phyloP scores from a whole-genome alignment of 92 coral and sea anemone species.

The Palythoa grandiflora region DNA sequence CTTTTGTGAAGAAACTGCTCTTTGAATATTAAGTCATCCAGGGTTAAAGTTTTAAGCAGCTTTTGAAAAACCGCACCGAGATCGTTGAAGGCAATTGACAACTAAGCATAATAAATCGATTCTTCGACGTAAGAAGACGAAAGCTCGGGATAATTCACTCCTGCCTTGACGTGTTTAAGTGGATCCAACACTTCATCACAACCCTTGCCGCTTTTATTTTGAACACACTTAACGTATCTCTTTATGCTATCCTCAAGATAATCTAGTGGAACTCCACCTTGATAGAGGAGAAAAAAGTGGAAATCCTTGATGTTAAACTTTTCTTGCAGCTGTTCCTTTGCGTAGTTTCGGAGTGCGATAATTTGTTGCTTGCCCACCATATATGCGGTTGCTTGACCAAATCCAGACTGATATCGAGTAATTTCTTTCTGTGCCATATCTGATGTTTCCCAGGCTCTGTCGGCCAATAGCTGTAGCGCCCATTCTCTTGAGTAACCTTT shows the following conservation, averaged over 20 bases:
- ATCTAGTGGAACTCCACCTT: slow-evolving; percentile 40
- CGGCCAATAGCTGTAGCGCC: slow-evolving; percentile 29
- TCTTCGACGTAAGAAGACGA: neutral
- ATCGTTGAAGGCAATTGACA: neutral
- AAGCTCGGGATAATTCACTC: neutral
- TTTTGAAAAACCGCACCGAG: no score
- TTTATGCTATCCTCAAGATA: slow-evolving; percentile 21
- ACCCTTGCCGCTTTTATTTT: slow-evolving; percentile 2
- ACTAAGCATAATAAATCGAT: neutral
- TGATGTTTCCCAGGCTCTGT: slow-evolving; percentile 37
- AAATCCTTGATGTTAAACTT: slow-evolving; percentile 38
- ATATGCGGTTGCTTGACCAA: slow-evolving; percentile 31
- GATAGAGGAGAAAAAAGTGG: slow-evolving; percentile 33
- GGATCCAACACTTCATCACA: slow-evolving; percentile 21
- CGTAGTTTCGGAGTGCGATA: slow-evolving; percentile 25
- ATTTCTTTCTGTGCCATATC: slow-evolving; percentile 29
- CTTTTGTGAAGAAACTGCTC: no score
- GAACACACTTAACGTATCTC: slow-evolving; percentile 21
- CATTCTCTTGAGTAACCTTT: slow-evolving; percentile 18
- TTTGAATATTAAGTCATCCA: no score
- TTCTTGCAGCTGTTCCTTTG: slow-evolving; percentile 35
- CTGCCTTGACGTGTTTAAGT: slow-evolving; percentile 19
- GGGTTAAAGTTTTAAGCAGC: no score
- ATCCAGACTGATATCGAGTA: slow-evolving; percentile 37
- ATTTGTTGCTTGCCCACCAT: slow-evolving; percentile 35